Evolutionary conservation across 2,113 vertebrate species (phyloP).

Genomic region (Platysteira castanea): DNA sequence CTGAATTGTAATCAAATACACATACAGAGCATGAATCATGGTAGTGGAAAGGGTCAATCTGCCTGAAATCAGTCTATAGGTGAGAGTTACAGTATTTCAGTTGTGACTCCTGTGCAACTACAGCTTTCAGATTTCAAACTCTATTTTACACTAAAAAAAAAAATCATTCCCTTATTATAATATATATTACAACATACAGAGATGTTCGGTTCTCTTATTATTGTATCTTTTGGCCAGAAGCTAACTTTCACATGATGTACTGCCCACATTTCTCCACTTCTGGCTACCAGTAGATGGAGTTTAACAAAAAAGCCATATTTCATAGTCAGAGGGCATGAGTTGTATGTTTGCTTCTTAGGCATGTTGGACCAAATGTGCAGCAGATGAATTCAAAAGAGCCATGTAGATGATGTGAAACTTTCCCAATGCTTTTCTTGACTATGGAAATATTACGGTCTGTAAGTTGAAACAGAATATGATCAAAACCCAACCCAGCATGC

Average conservation of each 20-base stretch:
- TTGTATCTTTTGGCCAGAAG: background rate
- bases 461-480: background rate
- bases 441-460: background rate
- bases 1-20: background rate
- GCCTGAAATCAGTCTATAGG: background rate
- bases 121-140: background rate
- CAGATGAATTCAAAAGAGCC: background rate
- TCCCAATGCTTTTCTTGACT: background rate
- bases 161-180: background rate
- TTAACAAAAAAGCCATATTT: background rate
- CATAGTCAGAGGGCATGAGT: background rate
- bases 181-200: background rate
- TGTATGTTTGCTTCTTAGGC: background rate
- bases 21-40: background rate
- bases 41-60: background rate
- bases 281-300: background rate
- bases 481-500: background rate
- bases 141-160: background rate
- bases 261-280: background rate
- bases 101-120: background rate
- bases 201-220: background rate
- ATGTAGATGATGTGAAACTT: background rate
- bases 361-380: background rate
- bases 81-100: background rate
- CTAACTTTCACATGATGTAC: background rate